Evolutionary conservation across 2,113 vertebrate genomes (phyloP), one percentile per base, ranked within the genome.

Genomic region (Thunnus maccoyii): DNA sequence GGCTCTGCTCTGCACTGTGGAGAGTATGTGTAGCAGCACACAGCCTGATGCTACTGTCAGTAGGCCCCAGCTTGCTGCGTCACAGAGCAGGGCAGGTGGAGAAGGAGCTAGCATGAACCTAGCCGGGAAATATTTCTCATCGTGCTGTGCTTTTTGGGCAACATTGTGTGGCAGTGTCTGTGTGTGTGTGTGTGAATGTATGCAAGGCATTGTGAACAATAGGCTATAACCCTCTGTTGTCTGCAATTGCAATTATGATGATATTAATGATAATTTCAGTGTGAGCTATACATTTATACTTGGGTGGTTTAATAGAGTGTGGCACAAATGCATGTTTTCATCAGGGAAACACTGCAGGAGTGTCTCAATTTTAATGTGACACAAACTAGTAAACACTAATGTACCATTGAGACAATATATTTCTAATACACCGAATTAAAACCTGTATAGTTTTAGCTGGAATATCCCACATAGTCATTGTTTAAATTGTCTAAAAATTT

Each of bases 1-100:
- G 15, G 61, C 69, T 73, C 32, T 27, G 78, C 75, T 62, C 16
- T 78, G 80, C 62, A 25, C 15, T 7, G 61, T 55, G 69, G 30
- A 78, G 74, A 54, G 63, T 57, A 63, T 46, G 64, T 62, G 72
- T 41, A 56, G 55, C 73, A 58, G 65, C 77, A 67, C 78, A 70
- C 25, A 86, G 78, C 22, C 25, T 25, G 69, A 50, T 67, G 76
- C 48, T 80, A 56, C 70, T 60, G 32, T 54, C 27, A 3, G 74
- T 47, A 77, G 87, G 86, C 79, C 88, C 56, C 3, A 7, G 78
- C 61, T 88, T 71, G 84, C 88, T 93, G 89, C 89, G 82, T 89
- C 91, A 91, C 85, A 83, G 27, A 87, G 12, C 61, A 69, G 75
- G 57, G 73, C 18, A 87, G 82, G 79, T 82, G 76, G 58, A 74